A percentile compares a stretch with the other conserved stretches of the same genome.
phyloP scores from a whole-genome alignment of 2,113 vertebrate species.

The Coturnix japonica region DNA sequence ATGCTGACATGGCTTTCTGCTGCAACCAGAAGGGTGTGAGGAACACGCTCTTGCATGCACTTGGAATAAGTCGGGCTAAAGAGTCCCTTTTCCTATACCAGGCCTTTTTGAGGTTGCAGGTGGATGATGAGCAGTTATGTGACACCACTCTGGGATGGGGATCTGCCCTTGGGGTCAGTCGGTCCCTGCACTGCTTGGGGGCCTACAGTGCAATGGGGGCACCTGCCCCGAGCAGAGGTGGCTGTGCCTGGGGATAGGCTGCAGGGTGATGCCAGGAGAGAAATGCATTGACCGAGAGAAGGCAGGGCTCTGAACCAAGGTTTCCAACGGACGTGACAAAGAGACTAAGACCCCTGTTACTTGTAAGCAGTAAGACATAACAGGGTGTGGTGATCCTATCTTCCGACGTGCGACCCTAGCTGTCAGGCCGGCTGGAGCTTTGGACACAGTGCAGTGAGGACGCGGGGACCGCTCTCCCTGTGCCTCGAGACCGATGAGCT shows the following conservation, averaged over 20 bases:
- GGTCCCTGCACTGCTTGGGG: not conserved
- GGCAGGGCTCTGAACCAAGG: conserved; percentile 21
- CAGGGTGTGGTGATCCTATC: conserved; percentile 73
- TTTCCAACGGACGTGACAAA: conserved; percentile 7
- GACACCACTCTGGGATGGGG: not conserved
- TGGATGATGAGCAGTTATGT: not conserved
- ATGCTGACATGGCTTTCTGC: not conserved
- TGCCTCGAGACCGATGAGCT: not conserved
- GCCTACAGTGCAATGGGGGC: not conserved
- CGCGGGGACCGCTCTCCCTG: not conserved
- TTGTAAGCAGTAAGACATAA: conserved; percentile 71
- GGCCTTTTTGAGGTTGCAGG: not conserved
- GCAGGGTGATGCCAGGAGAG: not conserved
- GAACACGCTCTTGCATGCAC: not conserved
- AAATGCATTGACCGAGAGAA: not conserved
- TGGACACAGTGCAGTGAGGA: not conserved
- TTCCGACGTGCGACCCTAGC: conserved; percentile 22
- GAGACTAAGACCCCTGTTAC: conserved; percentile 62
- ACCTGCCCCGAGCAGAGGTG: not conserved
- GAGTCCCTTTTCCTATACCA: not conserved
- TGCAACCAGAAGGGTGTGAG: not conserved
- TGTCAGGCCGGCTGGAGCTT: not conserved
- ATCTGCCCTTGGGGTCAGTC: conserved; percentile 1
- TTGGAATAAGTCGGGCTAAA: not conserved
- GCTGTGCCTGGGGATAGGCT: conserved; percentile 4